A percentile compares a stretch with the other conserved stretches of the same genome.
These are phyloP conservation scores for Emys orbicularis DNA, from an alignment of 2,797 vertebrate genomes.

Conservation along the genomic window DNA sequence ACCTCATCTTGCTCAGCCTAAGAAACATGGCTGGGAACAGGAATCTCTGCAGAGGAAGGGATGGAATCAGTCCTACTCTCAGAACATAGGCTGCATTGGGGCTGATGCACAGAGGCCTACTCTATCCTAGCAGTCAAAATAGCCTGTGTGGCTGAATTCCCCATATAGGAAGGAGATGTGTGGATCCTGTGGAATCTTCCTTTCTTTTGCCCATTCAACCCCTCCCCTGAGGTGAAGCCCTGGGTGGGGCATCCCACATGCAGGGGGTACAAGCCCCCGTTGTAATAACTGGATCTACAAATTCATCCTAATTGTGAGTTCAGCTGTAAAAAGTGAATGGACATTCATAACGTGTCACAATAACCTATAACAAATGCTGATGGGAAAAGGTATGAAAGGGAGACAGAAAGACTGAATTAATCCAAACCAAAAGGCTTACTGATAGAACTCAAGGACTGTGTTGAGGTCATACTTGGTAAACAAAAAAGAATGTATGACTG, in stretches of 20 bases:
- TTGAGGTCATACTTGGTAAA: not conserved
- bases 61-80: not conserved
- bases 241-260: not conserved
- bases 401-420: not conserved
- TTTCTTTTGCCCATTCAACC: not conserved
- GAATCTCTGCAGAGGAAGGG: not conserved
- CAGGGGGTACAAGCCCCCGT: accelerated
- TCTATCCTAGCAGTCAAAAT: not conserved
- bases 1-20: not conserved
- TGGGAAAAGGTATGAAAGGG: not conserved
- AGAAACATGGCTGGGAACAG: not conserved
- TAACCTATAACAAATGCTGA: not conserved
- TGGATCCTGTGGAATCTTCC: not conserved
- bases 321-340: not conserved
- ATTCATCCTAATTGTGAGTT: not conserved
- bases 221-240: not conserved
- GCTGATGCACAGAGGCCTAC: accelerated
- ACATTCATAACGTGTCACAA: not conserved
- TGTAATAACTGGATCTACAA: not conserved
- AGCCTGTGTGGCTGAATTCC: accelerated
- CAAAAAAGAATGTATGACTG: not conserved
- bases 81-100: not conserved
- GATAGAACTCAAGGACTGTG: not conserved
- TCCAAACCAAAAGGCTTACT: not conserved
- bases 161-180: not conserved